Evolutionary conservation across 2,113 vertebrate species (phyloP).

Genomic region (Ictalurus punctatus): DNA sequence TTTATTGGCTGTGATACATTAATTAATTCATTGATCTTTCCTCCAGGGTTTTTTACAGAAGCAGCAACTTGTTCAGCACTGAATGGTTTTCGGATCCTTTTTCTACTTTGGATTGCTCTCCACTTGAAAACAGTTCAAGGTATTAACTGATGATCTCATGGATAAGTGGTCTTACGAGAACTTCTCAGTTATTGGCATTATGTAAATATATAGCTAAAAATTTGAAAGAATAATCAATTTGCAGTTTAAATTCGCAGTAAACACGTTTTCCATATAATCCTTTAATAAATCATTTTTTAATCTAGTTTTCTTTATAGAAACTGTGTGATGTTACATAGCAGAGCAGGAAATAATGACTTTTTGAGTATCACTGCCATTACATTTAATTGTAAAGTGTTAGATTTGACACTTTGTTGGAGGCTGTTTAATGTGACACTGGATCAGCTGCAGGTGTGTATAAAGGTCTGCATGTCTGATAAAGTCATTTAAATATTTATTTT

Average conservation of each 20-base stretch:
- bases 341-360: background rate
- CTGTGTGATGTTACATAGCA: background rate
- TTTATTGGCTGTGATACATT: background rate
- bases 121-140: background rate
- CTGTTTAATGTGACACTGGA: too few relatives aligned
- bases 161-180: too few relatives aligned
- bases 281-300: too few relatives aligned
- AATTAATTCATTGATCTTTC: background rate
- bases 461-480: too few relatives aligned
- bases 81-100: background rate
- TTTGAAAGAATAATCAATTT: too few relatives aligned
- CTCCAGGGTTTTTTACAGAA: background rate
- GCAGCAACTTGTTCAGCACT: constrained; percentile 3
- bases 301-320: background rate
- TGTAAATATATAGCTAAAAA: too few relatives aligned
- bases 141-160: background rate
- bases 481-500: too few relatives aligned
- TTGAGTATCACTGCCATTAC: background rate
- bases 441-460: background rate
- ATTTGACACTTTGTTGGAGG: too few relatives aligned
- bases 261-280: too few relatives aligned
- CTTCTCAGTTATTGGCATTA: too few relatives aligned
- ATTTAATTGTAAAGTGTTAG: background rate
- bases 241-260: too few relatives aligned
- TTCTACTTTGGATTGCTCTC: background rate